Conservation (phyloP, 2,797 vertebrate genomes). For the Aulostomus chinensis region DNA sequence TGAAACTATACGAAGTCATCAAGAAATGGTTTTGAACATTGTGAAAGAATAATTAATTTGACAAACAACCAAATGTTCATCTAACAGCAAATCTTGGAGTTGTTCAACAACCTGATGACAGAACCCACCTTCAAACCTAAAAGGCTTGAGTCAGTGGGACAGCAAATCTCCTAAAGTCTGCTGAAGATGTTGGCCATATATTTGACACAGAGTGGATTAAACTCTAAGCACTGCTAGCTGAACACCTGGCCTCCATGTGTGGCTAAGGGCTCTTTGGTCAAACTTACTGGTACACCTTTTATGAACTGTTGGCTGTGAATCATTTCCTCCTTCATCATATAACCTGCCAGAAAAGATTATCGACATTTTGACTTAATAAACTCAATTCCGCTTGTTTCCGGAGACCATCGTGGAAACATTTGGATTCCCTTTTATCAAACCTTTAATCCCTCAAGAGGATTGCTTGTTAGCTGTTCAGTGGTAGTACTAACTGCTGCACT, state of each 20-base stretch:
- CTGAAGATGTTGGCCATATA: not conserved
- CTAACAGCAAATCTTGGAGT: too few species aligned
- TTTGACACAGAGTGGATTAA: slow-evolving; percentile 16
- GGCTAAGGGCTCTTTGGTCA: not conserved
- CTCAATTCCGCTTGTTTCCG: too few species aligned
- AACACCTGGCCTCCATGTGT: slow-evolving; percentile 33
- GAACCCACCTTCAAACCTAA: not conserved
- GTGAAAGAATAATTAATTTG: too few species aligned
- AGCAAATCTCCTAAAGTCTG: slow-evolving; percentile 1
- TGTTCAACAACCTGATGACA: not conserved
- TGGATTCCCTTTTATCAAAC: not conserved
- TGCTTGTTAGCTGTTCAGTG: slow-evolving; percentile 4
- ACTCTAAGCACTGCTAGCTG: not conserved
- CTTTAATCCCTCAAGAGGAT: slow-evolving; percentile 5
- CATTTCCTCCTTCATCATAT: slow-evolving; percentile 25
- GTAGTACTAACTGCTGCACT: slow-evolving; percentile 3
- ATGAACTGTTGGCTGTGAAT: slow-evolving; percentile 3
- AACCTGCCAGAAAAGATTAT: slow-evolving; percentile 9
- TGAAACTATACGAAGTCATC: too few species aligned
- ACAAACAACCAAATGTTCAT: too few species aligned
- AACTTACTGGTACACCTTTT: slow-evolving; percentile 9
- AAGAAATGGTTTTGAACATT: too few species aligned
- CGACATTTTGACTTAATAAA: slow-evolving; percentile 2
- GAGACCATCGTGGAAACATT: not conserved
- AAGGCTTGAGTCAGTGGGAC: not conserved